Evolutionary conservation across 2,113 vertebrate genomes (phyloP), one percentile per base, ranked within the genome.

Genomic region (Capra hircus): DNA sequence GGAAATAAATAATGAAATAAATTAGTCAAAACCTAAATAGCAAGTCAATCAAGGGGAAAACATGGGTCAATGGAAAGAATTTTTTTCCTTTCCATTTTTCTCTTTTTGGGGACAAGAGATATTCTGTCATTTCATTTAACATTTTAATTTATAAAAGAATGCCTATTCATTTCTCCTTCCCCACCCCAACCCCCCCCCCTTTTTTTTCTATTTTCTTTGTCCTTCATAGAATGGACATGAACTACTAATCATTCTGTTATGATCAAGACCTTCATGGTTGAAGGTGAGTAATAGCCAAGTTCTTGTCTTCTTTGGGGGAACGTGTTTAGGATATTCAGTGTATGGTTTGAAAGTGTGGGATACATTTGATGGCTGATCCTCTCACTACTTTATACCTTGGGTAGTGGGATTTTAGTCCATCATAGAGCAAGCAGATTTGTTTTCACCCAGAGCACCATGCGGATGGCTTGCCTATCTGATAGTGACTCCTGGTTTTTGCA

Each of bases 401-500:
- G 52, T 55, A 27, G 52, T 83, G 81, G n/a, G 81, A 55, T 83
- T 83, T 53, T 55, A 83, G 52, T 40, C 52, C 81, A 83, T 83
- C 81, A 83, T 16, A 83, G 17, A 83, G 81, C 81, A 83, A 55
- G 81, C n/a, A 9, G 81, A 15, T 55, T 53, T 83, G 81, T 83
- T 83, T 83, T 83, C 81, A 83, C 81, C 52, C 81, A 55, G 81
- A 83, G 81, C 81, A 83, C 81, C 81, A 3, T 55, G 52, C n/a
- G 4, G 81, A 83, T 55, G 23, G n/a, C 33, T 83, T 55, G 52
- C 21, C 52, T 36, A 7, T 83, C 81, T 25, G n/a, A 55, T 83
- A 55, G 81, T 83, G 81, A 83, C 81, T 83, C 21, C 33, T 55
- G 81, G 52, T 83, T 83, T 83, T 83, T 83, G 81, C 81, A 83